Conservation (phyloP, 2,888 invertebrate species). For the Cheilosia scutellata region DNA sequence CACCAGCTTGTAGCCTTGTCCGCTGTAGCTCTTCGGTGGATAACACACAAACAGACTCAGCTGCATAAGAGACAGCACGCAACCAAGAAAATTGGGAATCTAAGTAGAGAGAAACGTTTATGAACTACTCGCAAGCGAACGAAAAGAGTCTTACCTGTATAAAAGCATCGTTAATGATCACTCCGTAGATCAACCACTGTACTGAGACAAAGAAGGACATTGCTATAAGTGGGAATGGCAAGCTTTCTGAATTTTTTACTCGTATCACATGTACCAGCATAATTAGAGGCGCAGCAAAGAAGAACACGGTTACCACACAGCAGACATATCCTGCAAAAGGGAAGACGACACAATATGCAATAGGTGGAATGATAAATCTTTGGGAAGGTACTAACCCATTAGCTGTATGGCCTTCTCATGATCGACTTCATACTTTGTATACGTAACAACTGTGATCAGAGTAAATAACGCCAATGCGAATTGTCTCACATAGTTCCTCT, state of each 20-base stretch:
- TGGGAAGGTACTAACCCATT: conserved; percentile 86
- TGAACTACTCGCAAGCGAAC: neutral
- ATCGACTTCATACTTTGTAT: conserved; percentile 86
- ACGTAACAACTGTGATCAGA: conserved; percentile 86
- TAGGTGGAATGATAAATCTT: neutral
- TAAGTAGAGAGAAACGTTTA: conserved; percentile 81
- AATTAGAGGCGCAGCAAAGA: conserved; percentile 93
- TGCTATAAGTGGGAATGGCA: conserved; percentile 94
- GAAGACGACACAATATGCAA: neutral
- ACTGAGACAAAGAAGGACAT: conserved; percentile 92
- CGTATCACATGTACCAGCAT: conserved; percentile 92
- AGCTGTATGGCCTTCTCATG: conserved; percentile 85
- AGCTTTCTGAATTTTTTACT: conserved; percentile 91
- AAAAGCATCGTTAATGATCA: conserved; percentile 90
- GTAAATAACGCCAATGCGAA: conserved; percentile 85
- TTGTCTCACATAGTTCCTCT: conserved; percentile 87
- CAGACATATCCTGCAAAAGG: conserved; percentile 86
- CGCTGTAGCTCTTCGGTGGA: conserved; percentile 85
- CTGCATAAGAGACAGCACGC: conserved; percentile 89
- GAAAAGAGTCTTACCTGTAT: conserved; percentile 87
- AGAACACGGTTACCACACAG: conserved; percentile 90
- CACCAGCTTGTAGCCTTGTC: conserved; percentile 82
- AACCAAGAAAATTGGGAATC: conserved; percentile 92
- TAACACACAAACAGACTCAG: conserved; percentile 89
- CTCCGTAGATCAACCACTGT: conserved; percentile 94